A percentile compares a stretch with the other conserved stretches of the same genome.
Evolutionary conservation across 35 echinoderm and acorn worm genomes (phyloP).

Genomic region (Hemicentrotus pulcherrimus): DNA sequence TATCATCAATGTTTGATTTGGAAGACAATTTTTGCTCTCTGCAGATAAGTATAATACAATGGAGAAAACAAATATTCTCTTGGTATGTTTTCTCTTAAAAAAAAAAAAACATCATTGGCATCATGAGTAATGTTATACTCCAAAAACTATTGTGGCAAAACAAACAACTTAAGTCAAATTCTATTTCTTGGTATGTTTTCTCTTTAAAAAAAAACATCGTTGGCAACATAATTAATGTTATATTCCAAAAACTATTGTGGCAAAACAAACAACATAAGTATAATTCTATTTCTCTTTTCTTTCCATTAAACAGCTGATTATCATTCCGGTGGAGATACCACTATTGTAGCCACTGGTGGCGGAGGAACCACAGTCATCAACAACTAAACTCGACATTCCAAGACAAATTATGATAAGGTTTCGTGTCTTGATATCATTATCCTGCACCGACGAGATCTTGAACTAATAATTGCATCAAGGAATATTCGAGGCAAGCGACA

Average conservation of each 20-base stretch:
- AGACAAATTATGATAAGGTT: neutral
- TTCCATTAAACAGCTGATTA: constrained; percentile 25
- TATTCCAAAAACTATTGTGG: neutral
- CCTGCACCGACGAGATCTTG: neutral
- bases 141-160: neutral
- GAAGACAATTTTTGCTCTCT: neutral
- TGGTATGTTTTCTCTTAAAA: neutral
- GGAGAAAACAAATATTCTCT: neutral
- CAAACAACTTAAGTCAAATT: neutral
- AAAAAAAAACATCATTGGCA: neutral
- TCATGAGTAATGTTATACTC: neutral
- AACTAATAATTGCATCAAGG: neutral
- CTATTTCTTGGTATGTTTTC: neutral
- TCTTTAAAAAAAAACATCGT: neutral
- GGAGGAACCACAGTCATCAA: constrained; percentile 17
- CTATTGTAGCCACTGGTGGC: neutral
- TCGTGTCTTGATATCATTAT: neutral
- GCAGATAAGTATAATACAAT: neutral
- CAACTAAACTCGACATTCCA: neutral
- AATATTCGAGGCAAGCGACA: neutral
- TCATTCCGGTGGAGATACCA: neutral
- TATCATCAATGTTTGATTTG: neutral
- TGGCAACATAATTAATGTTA: neutral
- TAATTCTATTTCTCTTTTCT: neutral
- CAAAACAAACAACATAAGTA: neutral